Evolutionary conservation across 2,888 invertebrate species (phyloP), one percentile per base, ranked within the genome.

Genomic region (Vesta saturnalis): DNA sequence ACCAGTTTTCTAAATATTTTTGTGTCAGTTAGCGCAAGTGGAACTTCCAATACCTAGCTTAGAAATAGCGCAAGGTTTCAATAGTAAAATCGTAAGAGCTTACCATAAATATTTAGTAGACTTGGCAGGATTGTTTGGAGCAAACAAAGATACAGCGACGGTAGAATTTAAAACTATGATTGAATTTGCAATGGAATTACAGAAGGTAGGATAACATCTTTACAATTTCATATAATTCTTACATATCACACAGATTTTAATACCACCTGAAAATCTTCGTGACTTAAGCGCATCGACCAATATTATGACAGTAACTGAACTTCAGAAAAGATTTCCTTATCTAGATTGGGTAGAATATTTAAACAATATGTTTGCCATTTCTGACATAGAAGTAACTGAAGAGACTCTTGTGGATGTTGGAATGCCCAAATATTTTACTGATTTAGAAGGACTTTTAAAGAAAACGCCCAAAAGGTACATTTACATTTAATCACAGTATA

Each of bases 231-330:
- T 21, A 2, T 1, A 6, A 49, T 3, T 10, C 15, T 39, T 47
- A 49, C n/a, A n/a, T 22, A 49, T 16, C 21, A n/a, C 0, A n/a
- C 16, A 94, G 94, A 94, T 93, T 77, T 94, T 94, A 4, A 85
- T 93, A 81, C 94, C 96, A 3, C 89, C 92, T 76, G 97, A 97
- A 81, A 93, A 97, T 83, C 89, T 96, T 52, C 89, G 97, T 72
- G 96, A 97, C 81, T 94, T 94, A 6, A 92, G 94, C 4, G 91
- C 91, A 73, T 86, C 96, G 12, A 97, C 97, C 86, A 96, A 97
- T 78, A 93, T 95, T 8, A 95, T 94, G 90, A 93, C 92, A 0
- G 85, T 97, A 14, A 83, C 85, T 1, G 89, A 96, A 76, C 83
- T 97, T 43, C 90, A 93, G 78, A 78, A 86, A 52, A 90, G 90